Percentiles rank a stretch among this genome's conserved stretches.
Conservation (phyloP, 2,888 invertebrate species). For the Pyralis farinalis region DNA sequence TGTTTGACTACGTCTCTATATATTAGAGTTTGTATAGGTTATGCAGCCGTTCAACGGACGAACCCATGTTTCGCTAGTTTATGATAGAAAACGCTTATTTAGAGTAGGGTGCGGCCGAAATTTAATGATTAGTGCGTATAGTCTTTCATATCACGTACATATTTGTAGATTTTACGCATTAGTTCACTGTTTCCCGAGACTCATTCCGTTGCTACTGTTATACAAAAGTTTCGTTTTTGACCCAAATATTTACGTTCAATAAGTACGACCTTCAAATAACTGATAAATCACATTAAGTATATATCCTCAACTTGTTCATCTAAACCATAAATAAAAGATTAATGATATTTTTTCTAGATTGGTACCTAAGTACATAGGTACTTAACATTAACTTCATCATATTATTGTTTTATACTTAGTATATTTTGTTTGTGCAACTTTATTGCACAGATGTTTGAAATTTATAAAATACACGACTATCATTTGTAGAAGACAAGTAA, state of each 20-base stretch:
- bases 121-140: conserved; percentile 18
- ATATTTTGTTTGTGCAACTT: too few species aligned
- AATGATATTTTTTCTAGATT: too few species aligned
- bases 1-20: conserved; percentile 41
- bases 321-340: too few species aligned
- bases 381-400: too few species aligned
- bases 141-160: neutral
- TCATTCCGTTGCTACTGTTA: too few species aligned
- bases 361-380: too few species aligned
- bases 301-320: too few species aligned
- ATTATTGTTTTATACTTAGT: too few species aligned
- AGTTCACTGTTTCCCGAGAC: too few species aligned
- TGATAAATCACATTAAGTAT: conserved; percentile 9
- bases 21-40: conserved; percentile 59
- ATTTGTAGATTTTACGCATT: neutral
- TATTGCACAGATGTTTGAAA: too few species aligned
- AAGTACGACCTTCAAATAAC: conserved; percentile 28
- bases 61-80: conserved; percentile 66
- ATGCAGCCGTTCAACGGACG: conserved; percentile 40
- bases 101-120: conserved; percentile 23
- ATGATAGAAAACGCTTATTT: conserved; percentile 42
- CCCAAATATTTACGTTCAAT: conserved; percentile 39
- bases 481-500: too few species aligned
- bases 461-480: too few species aligned
- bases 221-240: conserved; percentile 23